Base-by-base conservation (phyloP, 2,113 vertebrate genomes). In the Aix galericulata region DNA sequence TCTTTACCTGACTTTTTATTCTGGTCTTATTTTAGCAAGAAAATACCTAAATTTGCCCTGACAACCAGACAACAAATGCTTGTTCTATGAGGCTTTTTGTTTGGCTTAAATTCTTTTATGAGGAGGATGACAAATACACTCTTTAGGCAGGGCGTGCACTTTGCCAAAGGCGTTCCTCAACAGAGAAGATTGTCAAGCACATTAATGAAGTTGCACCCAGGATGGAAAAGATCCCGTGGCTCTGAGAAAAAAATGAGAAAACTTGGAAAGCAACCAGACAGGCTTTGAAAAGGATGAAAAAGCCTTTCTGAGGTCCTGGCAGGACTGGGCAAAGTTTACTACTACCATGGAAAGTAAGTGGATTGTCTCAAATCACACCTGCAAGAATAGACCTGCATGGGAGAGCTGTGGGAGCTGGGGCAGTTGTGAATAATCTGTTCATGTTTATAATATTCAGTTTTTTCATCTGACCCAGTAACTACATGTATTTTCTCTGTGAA, bases 181-280 rank as follows among this genome's bases (percentile, higher is more conserved):
- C 14, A 66, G 22, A 52, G 11, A 52, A 58, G 4, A 67, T 56
- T 60, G 18, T 46, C 4, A 4, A 55, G 4, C 26, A 66, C 26
- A 63, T 10, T 7, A 72, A 29, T 1, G 4, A 27, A 66, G 9
- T 3, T 4, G 0, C 0, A 84, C 36, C 18, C 52, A 75, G 6
- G 0, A 0, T 20, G 22, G 12, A 75, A 75, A 82, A 63, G 3
- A 72, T 1, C 2, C 2, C 10, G 36, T 46, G 9, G 26, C 21
- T 40, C 13, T 4, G 2, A 34, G 20, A 71, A 82, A 82, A 34
- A 10, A 53, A 13, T 52, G 38, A 88, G 42, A 82, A 93, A 86
- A 14, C 6, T 6, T 34, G 6, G 4, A 27, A 6, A 68, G n/a
- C 67, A 73, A 13, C 18, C 29, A 81, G 15, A 1, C 14, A 90